Evolutionary conservation across 2,113 vertebrate species (phyloP).

Genomic region (Polyodon spathula): DNA sequence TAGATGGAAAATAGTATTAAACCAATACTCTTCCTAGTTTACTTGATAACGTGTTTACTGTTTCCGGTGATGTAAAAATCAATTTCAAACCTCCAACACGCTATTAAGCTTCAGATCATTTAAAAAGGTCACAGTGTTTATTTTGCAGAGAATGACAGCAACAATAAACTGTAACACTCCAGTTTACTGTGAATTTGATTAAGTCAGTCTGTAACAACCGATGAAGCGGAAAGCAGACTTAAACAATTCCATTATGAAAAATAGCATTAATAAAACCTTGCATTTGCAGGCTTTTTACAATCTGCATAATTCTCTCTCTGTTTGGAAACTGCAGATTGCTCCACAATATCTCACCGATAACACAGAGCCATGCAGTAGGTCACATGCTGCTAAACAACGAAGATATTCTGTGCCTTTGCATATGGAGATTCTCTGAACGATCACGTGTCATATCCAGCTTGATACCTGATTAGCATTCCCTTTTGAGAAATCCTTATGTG

Average conservation of each 20-base stretch:
- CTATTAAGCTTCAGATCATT: too few relatives aligned
- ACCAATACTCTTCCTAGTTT: too few relatives aligned
- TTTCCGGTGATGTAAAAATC: too few relatives aligned
- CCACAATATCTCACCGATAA: background rate
- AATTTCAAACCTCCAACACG: too few relatives aligned
- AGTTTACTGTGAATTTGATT: background rate
- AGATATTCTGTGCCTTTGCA: too few relatives aligned
- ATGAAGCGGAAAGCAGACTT: background rate
- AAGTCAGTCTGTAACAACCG: background rate
- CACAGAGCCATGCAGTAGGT: background rate
- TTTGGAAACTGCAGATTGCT: background rate
- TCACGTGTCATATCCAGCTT: too few relatives aligned
- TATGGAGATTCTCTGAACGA: too few relatives aligned
- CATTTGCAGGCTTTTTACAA: background rate
- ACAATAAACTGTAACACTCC: background rate
- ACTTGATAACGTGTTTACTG: too few relatives aligned
- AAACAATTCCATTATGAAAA: background rate
- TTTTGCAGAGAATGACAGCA: background rate
- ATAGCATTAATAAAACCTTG: background rate
- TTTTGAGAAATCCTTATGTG: too few relatives aligned
- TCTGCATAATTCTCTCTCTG: constrained; percentile 3
- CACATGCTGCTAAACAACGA: background rate
- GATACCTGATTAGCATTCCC: too few relatives aligned
- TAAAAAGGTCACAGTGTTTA: too few relatives aligned
- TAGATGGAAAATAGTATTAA: too few relatives aligned